These are phyloP conservation scores for Seriola rivoliana DNA, from an alignment of 2,113 vertebrate species.

Conservation along the genomic window DNA sequence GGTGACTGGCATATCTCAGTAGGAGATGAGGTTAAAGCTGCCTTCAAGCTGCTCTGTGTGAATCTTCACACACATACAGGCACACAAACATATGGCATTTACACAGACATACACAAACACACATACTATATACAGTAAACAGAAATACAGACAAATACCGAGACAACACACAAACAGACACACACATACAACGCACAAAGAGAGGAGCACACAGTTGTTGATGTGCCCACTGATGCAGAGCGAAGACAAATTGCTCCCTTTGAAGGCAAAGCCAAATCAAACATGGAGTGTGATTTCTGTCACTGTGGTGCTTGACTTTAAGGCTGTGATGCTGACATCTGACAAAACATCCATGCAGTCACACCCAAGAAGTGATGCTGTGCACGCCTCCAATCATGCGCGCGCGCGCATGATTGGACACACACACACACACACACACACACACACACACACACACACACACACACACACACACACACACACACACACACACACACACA, in stretches of 20 bases:
- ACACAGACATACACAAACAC: conserved; percentile 1
- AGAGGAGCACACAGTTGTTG: conserved; percentile 59
- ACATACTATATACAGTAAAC: conserved; percentile 49
- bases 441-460: neutral
- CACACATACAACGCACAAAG: conserved; percentile 19
- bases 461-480: neutral
- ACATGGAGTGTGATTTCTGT: conserved; percentile 75
- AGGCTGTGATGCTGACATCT: conserved; percentile 71
- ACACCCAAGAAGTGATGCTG: conserved; percentile 51
- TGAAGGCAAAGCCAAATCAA: conserved; percentile 78
- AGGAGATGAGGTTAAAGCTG: conserved; percentile 66
- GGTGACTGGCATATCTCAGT: conserved; percentile 64
- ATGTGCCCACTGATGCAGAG: conserved; percentile 75
- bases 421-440: too few relatives aligned
- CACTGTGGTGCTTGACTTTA: conserved; percentile 70
- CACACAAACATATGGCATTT: conserved; percentile 27
- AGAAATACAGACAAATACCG: neutral
- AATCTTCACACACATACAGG: conserved; percentile 16
- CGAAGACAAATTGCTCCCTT: conserved; percentile 78
- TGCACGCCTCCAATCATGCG: neutral
- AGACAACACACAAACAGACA: conserved; percentile 26
- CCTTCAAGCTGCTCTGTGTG: conserved; percentile 45
- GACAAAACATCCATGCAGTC: conserved; percentile 70
- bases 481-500: neutral
- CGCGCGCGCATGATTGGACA: too few relatives aligned